These are phyloP conservation scores for Bathybates hornii DNA, from an alignment of 2,113 vertebrate species.

Conservation along the genomic window DNA sequence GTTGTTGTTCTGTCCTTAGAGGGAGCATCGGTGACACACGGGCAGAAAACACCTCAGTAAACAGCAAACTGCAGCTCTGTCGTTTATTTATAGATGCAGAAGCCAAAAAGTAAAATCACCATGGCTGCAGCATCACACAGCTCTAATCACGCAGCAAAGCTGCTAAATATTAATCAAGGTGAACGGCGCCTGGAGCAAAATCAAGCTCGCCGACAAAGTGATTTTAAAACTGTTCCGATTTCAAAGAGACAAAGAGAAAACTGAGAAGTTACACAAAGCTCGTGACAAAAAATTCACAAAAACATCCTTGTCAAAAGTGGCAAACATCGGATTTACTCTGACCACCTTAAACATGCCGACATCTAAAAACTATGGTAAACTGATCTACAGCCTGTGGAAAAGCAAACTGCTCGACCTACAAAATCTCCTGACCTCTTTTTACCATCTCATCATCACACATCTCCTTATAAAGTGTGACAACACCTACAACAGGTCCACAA, in stretches of 20 bases:
- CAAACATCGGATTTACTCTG: rapidly evolving
- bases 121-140: rapidly evolving
- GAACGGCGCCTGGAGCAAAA: rapidly evolving
- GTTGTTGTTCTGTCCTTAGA: background rate
- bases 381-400: background rate
- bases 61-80: background rate
- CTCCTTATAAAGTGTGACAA: background rate
- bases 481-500: background rate
- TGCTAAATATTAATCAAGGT: background rate
- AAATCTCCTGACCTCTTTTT: background rate
- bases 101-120: background rate
- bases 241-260: background rate
- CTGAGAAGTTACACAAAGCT: background rate
- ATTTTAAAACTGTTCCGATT: background rate
- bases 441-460: background rate
- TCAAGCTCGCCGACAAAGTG: background rate
- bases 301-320: rapidly evolving
- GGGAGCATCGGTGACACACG: background rate
- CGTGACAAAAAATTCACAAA: rapidly evolving
- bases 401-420: background rate
- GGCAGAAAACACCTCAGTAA: background rate
- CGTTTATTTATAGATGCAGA: rapidly evolving
- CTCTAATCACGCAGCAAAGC: background rate
- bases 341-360: background rate
- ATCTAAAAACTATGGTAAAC: background rate